These are phyloP conservation scores for Morone saxatilis DNA, from an alignment of 2,113 vertebrate genomes.

Conservation along the genomic window DNA sequence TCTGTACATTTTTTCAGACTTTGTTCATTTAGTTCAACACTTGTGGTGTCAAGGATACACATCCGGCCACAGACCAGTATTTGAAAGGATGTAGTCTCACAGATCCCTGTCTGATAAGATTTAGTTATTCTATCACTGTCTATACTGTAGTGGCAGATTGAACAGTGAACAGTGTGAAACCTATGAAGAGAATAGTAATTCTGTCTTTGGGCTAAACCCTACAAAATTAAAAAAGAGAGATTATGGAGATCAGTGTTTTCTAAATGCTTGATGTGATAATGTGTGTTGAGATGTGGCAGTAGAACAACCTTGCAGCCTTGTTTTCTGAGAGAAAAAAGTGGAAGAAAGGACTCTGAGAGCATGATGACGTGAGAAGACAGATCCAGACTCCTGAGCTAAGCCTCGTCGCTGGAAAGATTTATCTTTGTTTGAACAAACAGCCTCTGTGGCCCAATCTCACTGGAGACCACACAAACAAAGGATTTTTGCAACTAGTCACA, in stretches of 20 bases:
- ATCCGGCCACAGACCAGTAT: too few relatives aligned
- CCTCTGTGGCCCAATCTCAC: slow-evolving; percentile 5
- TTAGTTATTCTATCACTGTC: too few relatives aligned
- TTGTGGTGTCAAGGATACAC: too few relatives aligned
- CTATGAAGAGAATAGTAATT: too few relatives aligned
- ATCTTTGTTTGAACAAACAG: slow-evolving; percentile 59
- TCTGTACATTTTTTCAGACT: not conserved
- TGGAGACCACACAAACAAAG: slow-evolving; percentile 4
- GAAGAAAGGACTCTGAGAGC: not conserved
- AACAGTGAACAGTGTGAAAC: too few relatives aligned
- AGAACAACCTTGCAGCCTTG: not conserved
- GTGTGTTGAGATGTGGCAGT: not conserved
- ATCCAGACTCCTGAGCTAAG: slow-evolving; percentile 48
- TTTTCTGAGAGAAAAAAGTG: not conserved
- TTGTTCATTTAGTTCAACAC: too few relatives aligned
- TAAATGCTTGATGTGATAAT: not conserved
- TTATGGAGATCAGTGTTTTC: not conserved
- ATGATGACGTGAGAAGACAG: not conserved
- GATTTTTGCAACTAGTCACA: not conserved
- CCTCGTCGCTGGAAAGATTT: slow-evolving; percentile 47
- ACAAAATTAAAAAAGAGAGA: too few relatives aligned
- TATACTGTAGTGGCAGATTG: too few relatives aligned
- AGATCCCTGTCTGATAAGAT: too few relatives aligned
- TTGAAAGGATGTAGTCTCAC: too few relatives aligned
- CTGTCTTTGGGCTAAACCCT: too few relatives aligned